Base-by-base conservation (phyloP, 2,113 vertebrate genomes). In the Neomonachus schauinslandi region DNA sequence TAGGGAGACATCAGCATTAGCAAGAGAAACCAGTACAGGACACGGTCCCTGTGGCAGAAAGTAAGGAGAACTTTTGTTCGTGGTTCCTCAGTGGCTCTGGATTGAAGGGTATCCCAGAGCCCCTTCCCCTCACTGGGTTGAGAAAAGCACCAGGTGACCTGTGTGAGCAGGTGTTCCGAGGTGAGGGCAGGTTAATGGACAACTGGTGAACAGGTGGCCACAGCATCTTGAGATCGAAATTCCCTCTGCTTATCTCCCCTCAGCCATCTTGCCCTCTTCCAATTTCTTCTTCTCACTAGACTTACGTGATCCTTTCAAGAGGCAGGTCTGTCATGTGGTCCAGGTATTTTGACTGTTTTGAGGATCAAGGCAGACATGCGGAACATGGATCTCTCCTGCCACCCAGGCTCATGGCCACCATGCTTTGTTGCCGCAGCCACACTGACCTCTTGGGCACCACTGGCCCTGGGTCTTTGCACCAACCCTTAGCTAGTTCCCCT, bases 221-320 rank as follows among this genome's bases (percentile, higher is more conserved):
- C 2, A 6, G 72, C 7, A 9, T 51, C 39, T 79, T 36, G 57
- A 72, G n/a, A 46, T 4, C 9, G 11, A 46, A 1, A 1, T 22
- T 53, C 28, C 33, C 36, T 91, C 4, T 26, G 8, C 18, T 5
- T 65, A 39, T 79, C 57, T 71, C 31, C 51, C 31, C 13, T 0
- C 7, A 39, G 19, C 49, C 12, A 4, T 69, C 71, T 72, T 55
- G 33, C 14, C 42, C 18, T 76, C 49, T 55, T 85, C 26, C 10
- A 39, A 3, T 42, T 82, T 33, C 76, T 95, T 91, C 49, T 89
- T 15, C 39, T 94, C 42, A 88, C 2, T 33, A 42, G 36, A 91
- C 65, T 67, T 79, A n/a, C 33, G 7, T 21, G 19, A 19, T 33
- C 31, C 51, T 81, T 83, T 72, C 39, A 83, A 92, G 42, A 83